phyloP scores from a whole-genome alignment of 2,797 vertebrate species.

The Hyperoplus lanceolatus region DNA sequence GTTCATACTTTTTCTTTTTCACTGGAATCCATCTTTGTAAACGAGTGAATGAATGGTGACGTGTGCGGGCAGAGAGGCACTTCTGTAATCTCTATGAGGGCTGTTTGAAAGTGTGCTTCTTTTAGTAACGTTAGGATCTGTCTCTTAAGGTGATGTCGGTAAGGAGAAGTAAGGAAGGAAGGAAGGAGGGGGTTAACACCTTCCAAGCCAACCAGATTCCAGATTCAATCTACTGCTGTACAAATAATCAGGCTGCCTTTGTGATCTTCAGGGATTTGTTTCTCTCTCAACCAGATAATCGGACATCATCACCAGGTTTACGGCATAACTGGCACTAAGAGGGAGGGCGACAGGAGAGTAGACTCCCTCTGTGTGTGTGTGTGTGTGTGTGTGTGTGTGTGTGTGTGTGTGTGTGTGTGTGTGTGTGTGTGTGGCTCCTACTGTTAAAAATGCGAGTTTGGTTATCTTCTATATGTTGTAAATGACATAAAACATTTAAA shows the following conservation, averaged over 20 bases:
- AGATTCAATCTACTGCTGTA: slow-evolving; percentile 25
- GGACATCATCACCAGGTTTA: not conserved
- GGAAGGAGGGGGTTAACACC: not conserved
- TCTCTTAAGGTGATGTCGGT: not conserved
- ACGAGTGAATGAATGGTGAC: slow-evolving; percentile 35
- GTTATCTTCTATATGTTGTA: slow-evolving; percentile 57
- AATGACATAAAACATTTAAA: not conserved
- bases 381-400: too few species aligned
- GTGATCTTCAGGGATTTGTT: not conserved
- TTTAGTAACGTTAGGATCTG: slow-evolving; percentile 43
- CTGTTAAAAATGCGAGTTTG: slow-evolving; percentile 24
- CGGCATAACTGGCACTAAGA: slow-evolving; percentile 48
- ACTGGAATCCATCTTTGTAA: slow-evolving; percentile 52
- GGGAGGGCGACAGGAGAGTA: slow-evolving; percentile 11
- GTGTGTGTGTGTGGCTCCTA: not conserved
- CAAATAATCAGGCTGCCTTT: slow-evolving; percentile 1
- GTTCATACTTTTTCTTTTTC: not conserved
- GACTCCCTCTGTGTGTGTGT: not conserved
- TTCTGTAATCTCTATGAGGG: slow-evolving; percentile 70
- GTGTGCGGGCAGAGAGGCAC: slow-evolving; percentile 64
- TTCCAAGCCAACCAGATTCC: not conserved
- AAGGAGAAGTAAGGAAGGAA: not conserved
- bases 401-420: too few species aligned
- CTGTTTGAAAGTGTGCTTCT: slow-evolving; percentile 26
- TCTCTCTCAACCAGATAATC: slow-evolving; percentile 13